Percentiles rank a stretch among this genome's conserved stretches.
phyloP scores from a whole-genome alignment of 2,797 vertebrate species.

The Synaphobranchus kaupii region DNA sequence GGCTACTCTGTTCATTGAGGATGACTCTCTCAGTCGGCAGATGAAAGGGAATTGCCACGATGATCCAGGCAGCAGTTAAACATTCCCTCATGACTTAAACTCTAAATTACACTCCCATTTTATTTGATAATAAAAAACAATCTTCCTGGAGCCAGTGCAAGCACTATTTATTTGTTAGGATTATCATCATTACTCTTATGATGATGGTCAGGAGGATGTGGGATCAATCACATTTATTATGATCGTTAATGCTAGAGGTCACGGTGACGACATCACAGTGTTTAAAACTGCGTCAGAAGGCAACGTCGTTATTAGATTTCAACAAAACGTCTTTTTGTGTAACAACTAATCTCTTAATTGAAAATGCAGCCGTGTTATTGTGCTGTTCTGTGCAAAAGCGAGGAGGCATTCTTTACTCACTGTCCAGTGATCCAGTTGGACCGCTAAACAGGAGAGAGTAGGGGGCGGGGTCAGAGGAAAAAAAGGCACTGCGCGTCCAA shows the following conservation, averaged over 20 bases:
- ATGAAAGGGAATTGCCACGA: conserved; percentile 8
- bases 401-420: not conserved
- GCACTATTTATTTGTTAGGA: conserved; percentile 36
- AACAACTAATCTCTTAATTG: conserved; percentile 8
- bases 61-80: conserved; percentile 25
- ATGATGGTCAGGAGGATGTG: conserved; percentile 15
- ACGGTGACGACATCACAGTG: not conserved
- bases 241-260: conserved; percentile 21
- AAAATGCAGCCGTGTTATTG: not conserved
- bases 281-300: conserved; percentile 17
- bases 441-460: not conserved
- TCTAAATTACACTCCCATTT: conserved; percentile 32
- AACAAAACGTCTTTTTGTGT: not conserved
- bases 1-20: not conserved
- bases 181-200: conserved; percentile 27
- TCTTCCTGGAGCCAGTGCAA: conserved; percentile 29
- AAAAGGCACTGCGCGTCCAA: not conserved
- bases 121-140: conserved; percentile 40
- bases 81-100: conserved; percentile 34
- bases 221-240: conserved; percentile 11
- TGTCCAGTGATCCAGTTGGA: conserved; percentile 16
- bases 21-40: conserved; percentile 2
- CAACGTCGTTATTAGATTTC: not conserved
- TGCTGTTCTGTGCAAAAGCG: not conserved
- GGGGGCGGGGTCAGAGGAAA: not conserved